Conservation (phyloP, 2,888 invertebrate species). For the Synergus japonicus region DNA sequence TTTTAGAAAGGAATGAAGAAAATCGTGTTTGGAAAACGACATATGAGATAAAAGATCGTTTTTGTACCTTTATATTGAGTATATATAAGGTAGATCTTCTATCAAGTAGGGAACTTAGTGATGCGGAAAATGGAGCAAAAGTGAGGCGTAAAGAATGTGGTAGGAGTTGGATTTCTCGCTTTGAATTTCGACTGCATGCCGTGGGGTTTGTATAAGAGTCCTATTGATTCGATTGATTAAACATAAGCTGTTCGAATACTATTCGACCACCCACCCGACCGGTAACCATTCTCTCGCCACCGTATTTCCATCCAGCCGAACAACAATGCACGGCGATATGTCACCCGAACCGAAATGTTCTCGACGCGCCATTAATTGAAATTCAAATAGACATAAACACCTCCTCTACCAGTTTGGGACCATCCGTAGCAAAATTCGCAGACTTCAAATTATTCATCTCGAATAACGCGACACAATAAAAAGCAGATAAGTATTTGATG, state of each 20-base stretch:
- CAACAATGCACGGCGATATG: constrained; percentile 66
- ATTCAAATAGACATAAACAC: constrained; percentile 52
- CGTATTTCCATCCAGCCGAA: constrained; percentile 56
- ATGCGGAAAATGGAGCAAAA: neutral
- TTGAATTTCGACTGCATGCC: neutral
- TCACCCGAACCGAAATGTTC: constrained; percentile 66
- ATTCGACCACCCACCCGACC: constrained; percentile 48
- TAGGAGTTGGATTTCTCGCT: neutral
- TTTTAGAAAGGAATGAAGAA: too few relatives aligned
- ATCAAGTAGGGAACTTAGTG: neutral
- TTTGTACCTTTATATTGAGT: too few relatives aligned
- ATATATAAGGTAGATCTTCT: too few relatives aligned
- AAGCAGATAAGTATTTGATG: neutral
- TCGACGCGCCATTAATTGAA: constrained; percentile 58
- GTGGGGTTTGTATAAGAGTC: constrained; percentile 25
- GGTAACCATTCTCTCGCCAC: constrained; percentile 30
- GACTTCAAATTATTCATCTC: neutral
- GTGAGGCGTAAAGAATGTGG: neutral
- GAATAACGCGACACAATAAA: neutral
- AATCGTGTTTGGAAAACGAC: too few relatives aligned
- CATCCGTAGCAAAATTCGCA: neutral
- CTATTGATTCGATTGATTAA: constrained; percentile 38
- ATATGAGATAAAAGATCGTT: too few relatives aligned
- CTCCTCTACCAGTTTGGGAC: constrained; percentile 23
- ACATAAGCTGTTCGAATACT: constrained; percentile 39